Evolutionary conservation across 92 coral and sea anemone genomes (phyloP).

Genomic region (Montipora capitata): DNA sequence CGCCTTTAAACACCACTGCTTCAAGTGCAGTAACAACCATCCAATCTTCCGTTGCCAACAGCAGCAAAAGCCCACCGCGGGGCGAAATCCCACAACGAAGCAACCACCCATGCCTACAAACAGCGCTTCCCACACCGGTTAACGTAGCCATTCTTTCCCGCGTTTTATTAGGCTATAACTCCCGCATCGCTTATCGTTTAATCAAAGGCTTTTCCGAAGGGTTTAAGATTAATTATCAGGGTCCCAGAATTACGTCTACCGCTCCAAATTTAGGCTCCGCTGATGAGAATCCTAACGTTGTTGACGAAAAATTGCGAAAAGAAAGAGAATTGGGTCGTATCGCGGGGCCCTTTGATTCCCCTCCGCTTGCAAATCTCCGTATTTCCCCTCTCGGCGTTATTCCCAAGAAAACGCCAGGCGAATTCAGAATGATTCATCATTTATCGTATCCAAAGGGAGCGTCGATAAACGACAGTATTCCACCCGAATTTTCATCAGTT

Average conservation of each 20-base stretch:
- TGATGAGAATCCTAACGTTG: slow-evolving; percentile 31
- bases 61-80: neutral
- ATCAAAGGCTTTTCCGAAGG: slow-evolving; percentile 46
- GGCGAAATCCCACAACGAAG: neutral
- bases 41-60: neutral
- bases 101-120: neutral
- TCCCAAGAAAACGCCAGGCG: slow-evolving; percentile 42
- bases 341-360: slow-evolving; percentile 61
- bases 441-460: slow-evolving; percentile 28
- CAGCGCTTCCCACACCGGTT: slow-evolving; percentile 54
- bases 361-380: slow-evolving; percentile 50
- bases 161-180: neutral
- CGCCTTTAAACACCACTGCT: slow-evolving; percentile 29
- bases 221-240: slow-evolving; percentile 38
- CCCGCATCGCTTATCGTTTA: neutral
- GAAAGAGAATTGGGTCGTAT: slow-evolving; percentile 52
- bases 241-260: slow-evolving; percentile 6
- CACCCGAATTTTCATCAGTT: slow-evolving; percentile 12
- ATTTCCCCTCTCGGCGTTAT: slow-evolving; percentile 61
- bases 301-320: slow-evolving; percentile 34
- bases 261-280: slow-evolving; percentile 49
- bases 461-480: slow-evolving; percentile 31
- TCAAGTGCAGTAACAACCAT: slow-evolving; percentile 25
- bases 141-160: slow-evolving; percentile 14
- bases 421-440: slow-evolving; percentile 49